Conservation (phyloP, 2,888 invertebrate species). For the Parnassius smintheus region DNA sequence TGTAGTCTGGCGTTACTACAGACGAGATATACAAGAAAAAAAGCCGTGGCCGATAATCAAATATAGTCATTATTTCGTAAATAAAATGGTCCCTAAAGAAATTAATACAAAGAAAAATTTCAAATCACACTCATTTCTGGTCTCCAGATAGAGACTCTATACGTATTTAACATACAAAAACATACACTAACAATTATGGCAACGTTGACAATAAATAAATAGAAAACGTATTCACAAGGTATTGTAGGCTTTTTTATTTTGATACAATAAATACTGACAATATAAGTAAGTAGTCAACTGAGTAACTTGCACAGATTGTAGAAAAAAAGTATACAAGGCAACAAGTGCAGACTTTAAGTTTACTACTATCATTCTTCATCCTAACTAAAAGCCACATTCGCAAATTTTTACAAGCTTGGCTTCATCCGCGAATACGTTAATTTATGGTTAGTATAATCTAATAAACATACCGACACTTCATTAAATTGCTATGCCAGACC, state of each 20-base stretch:
- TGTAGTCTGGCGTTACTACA: conserved; percentile 66
- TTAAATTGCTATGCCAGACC: conserved; percentile 53
- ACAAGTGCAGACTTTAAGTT: conserved; percentile 80
- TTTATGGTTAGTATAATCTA: conserved; percentile 64
- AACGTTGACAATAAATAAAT: conserved; percentile 79
- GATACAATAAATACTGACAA: conserved; percentile 55
- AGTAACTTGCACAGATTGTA: conserved; percentile 64
- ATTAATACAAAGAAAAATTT: conserved; percentile 64
- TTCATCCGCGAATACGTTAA: conserved; percentile 74
- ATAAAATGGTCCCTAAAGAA: conserved; percentile 79
- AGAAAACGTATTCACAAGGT: conserved; percentile 69
- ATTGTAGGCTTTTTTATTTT: conserved; percentile 36
- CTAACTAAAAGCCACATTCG: conserved; percentile 74
- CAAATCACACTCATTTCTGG: conserved; percentile 63
- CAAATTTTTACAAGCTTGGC: conserved; percentile 72
- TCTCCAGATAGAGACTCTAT: conserved; percentile 63
- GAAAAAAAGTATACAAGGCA: conserved; percentile 78
- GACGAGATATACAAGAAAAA: conserved; percentile 36
- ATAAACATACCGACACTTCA: conserved; percentile 55
- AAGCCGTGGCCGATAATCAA: conserved; percentile 48
- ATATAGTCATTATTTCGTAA: conserved; percentile 58
- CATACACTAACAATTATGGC: conserved; percentile 76
- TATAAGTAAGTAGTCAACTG: conserved; percentile 62
- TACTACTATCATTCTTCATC: conserved; percentile 64
- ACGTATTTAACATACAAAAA: conserved; percentile 73